Base-by-base conservation (phyloP, 2,888 invertebrate species). In the Frankliniella intonsa region DNA sequence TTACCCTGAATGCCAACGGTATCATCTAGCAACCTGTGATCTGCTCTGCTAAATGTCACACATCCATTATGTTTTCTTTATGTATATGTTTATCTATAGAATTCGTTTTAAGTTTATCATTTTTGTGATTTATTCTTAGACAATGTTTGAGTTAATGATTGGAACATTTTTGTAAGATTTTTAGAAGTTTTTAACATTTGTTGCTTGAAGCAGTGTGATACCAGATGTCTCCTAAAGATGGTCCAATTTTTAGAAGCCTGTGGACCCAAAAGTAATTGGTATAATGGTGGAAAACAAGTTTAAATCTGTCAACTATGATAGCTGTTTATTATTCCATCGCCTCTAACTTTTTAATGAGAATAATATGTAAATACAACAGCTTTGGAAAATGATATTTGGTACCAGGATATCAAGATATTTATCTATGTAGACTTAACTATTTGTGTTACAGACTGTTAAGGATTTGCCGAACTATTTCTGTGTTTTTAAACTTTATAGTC, bases 21-120 rank as follows among this genome's bases (percentile, higher is more conserved):
- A 25, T 76, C n/a, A 76, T 76, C 25, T 76, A 25, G 69, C 22
- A 76, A 76, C 69, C 69, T 76, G 69, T 76, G 69, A 76, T 76
- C 69, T 76, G 69, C 25, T 76, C 22, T 76, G 69, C 69, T 25
- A 25, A 25, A 76, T 76, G 7, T 12, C 25, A 25, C 69, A 76
- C 69, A 25, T 25, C 12, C 25, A 76, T 25, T 76, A 25, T 76
- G 69, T 76, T 25, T 25, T 11, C 22, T 22, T 25, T 76, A 25
- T 76, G 69, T 76, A 76, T 76, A 76, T 76, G 22, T 76, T 76
- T 3, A 76, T 3, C 12, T 76, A 9, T 12, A 76, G 69, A 25
- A 12, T 12, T 76, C n/a, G 22, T 76, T 76, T 25, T 25, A 76
- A 76, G 69, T 76, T 22, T 10, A 11, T 25, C 9, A 12, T 76